These are phyloP conservation scores for Chaenodraco wilsoni DNA, from an alignment of 2,797 vertebrate genomes.

Conservation along the genomic window DNA sequence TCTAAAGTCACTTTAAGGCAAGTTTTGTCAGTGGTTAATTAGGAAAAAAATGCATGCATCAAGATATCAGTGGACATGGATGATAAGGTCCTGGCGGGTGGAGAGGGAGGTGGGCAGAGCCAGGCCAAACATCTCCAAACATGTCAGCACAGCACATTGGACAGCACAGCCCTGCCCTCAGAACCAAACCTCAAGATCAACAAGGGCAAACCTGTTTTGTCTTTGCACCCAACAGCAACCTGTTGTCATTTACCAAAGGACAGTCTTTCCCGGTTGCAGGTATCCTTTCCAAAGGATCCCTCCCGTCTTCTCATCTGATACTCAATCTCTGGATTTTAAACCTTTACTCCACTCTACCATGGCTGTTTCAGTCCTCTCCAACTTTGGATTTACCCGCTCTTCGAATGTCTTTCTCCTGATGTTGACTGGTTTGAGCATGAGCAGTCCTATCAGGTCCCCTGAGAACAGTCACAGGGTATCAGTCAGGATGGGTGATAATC, in stretches of 20 bases:
- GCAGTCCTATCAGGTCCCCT: constrained; percentile 85
- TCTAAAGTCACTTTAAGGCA: neutral
- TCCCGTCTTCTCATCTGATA: constrained; percentile 54
- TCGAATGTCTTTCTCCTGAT: constrained; percentile 65
- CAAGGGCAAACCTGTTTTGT: constrained; percentile 81
- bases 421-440: constrained; percentile 56
- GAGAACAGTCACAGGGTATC: constrained; percentile 78
- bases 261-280: constrained; percentile 52
- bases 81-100: constrained; percentile 52
- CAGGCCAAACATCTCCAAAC: constrained; percentile 83
- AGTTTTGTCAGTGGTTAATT: neutral
- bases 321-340: constrained; percentile 58
- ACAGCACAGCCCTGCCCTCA: constrained; percentile 84
- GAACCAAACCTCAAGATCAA: constrained; percentile 79
- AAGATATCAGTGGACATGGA: constrained; percentile 63
- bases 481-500: constrained; percentile 81
- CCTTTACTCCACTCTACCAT: constrained; percentile 62
- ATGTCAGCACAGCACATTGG: constrained; percentile 82
- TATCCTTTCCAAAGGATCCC: constrained; percentile 53
- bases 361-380: constrained; percentile 61
- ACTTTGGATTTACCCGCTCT: constrained; percentile 48
- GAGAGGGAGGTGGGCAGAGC: constrained; percentile 77
- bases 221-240: constrained; percentile 68
- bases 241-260: constrained; percentile 59
- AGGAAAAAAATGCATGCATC: constrained; percentile 33